phyloP scores from a whole-genome alignment of 1,140 invertebrate species.

The Nomia melanderi region DNA sequence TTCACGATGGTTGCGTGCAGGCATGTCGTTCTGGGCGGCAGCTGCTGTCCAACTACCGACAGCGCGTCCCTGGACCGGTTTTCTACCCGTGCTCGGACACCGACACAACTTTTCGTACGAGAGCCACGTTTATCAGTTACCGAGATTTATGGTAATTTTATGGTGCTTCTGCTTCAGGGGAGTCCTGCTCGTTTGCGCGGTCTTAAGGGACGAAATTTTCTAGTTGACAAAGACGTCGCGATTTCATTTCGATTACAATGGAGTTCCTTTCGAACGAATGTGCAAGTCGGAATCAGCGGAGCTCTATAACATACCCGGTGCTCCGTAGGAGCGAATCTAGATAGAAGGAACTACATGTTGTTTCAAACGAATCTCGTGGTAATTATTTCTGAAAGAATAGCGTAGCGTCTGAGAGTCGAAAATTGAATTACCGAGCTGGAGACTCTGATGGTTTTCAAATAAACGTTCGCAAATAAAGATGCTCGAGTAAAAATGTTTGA shows the following conservation, averaged over 20 bases:
- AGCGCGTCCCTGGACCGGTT: slow-evolving; percentile 34
- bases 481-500: too few relatives aligned
- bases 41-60: slow-evolving; percentile 43
- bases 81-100: not conserved
- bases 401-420: too few relatives aligned
- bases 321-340: not conserved
- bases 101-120: not conserved
- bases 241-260: not conserved
- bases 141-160: slow-evolving; percentile 38
- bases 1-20: slow-evolving; percentile 27
- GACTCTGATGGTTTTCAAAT: too few relatives aligned
- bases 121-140: slow-evolving; percentile 15
- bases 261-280: not conserved
- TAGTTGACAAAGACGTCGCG: not conserved
- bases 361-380: too few relatives aligned
- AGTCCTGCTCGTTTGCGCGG: slow-evolving; percentile 1
- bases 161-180: not conserved
- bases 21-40: slow-evolving; percentile 21
- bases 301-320: not conserved
- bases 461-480: too few relatives aligned
- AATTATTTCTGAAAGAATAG: too few relatives aligned
- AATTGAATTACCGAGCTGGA: too few relatives aligned
- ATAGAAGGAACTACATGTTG: too few relatives aligned
- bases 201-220: not conserved
- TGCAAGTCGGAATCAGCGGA: not conserved